These are phyloP conservation scores for Crotalus helleri DNA, from an alignment of 2,113 vertebrate genomes.

Conservation along the genomic window DNA sequence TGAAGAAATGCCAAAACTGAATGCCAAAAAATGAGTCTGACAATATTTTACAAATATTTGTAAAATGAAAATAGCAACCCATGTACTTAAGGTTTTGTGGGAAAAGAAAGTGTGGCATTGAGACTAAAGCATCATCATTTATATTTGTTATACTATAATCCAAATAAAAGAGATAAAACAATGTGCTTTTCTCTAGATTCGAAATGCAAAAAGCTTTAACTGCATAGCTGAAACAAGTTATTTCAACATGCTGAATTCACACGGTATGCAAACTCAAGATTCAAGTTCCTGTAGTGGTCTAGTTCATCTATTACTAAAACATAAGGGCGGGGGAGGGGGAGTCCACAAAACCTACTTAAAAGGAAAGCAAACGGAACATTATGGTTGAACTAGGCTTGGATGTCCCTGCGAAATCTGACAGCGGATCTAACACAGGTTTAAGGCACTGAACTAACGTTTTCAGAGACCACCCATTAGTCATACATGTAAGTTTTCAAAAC, in stretches of 20 bases:
- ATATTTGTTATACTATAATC: neutral
- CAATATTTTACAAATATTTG: neutral
- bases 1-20: neutral
- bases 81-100: neutral
- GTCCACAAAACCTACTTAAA: neutral
- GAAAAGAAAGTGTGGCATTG: neutral
- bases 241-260: neutral
- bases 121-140: neutral
- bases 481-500: neutral
- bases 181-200: neutral
- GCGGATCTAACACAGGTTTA: neutral
- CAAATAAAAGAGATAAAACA: neutral
- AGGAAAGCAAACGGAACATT: neutral
- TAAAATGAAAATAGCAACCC: neutral
- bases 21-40: neutral
- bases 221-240: neutral
- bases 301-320: neutral
- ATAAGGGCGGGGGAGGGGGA: neutral
- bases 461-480: neutral
- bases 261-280: neutral
- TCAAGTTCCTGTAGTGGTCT: neutral
- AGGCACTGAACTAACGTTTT: neutral
- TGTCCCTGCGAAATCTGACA: neutral
- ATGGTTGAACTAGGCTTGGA: neutral
- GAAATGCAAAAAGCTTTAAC: neutral